These are phyloP conservation scores for Bombylius discolor DNA, from an alignment of 2,888 invertebrate species.

Conservation along the genomic window DNA sequence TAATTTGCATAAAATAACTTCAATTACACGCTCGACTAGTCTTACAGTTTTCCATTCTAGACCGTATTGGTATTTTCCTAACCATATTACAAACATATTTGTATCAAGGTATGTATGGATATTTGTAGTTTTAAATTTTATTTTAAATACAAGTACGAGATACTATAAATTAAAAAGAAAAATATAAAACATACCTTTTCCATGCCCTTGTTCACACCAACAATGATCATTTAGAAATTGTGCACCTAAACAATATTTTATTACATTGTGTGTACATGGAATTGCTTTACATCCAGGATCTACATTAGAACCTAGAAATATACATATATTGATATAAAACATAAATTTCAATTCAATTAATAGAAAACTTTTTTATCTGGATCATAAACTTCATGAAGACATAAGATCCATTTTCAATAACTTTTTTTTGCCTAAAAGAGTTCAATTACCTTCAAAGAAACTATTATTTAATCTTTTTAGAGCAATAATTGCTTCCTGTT, in stretches of 20 bases:
- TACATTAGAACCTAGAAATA: constrained; percentile 18
- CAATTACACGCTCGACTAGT: not conserved
- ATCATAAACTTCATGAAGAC: too few relatives aligned
- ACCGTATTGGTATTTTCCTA: too few relatives aligned
- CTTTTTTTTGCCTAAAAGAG: not conserved
- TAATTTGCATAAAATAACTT: constrained; percentile 4
- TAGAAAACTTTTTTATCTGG: too few relatives aligned
- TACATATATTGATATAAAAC: too few relatives aligned
- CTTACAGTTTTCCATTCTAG: not conserved
- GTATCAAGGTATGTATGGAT: too few relatives aligned
- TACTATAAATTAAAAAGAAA: too few relatives aligned
- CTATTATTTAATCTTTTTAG: constrained; percentile 25
- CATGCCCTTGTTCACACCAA: constrained; percentile 34
- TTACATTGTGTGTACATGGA: constrained; percentile 23
- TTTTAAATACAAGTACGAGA: too few relatives aligned
- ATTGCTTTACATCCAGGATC: constrained; percentile 24
- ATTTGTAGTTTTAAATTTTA: too few relatives aligned
- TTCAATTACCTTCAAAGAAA: constrained; percentile 24
- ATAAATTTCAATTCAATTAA: too few relatives aligned
- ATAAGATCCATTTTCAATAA: too few relatives aligned
- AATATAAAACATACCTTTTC: constrained; percentile 22
- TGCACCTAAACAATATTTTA: constrained; percentile 29
- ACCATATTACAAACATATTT: too few relatives aligned
- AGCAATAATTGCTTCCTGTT: constrained; percentile 28
- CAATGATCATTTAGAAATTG: constrained; percentile 36